phyloP scores from a whole-genome alignment of 2,113 vertebrate species.

The Clarias batrachus region DNA sequence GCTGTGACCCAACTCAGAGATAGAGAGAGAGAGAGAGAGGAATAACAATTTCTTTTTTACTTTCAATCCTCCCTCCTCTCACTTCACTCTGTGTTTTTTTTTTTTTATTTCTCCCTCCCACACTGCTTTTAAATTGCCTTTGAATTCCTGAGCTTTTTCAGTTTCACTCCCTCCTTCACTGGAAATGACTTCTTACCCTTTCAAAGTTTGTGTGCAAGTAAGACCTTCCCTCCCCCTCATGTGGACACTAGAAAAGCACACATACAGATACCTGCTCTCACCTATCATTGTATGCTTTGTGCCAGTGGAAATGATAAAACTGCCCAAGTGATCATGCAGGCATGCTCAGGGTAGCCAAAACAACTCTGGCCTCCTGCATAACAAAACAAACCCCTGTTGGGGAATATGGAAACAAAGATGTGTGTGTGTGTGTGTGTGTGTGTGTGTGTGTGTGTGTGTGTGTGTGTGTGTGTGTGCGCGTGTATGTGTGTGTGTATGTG shows the following conservation, averaged over 20 bases:
- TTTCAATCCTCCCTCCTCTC: constrained; percentile 74
- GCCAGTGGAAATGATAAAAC: constrained; percentile 14
- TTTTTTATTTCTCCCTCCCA: constrained; percentile 80
- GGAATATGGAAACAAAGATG: constrained; percentile 14
- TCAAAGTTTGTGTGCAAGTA: constrained; percentile 73
- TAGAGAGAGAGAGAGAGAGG: constrained; percentile 51
- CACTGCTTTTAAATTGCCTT: constrained; percentile 82
- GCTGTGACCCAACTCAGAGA: constrained; percentile 69
- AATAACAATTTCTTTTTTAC: constrained; percentile 76
- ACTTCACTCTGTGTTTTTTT: constrained; percentile 75
- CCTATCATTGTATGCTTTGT: neutral
- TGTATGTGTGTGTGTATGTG: neutral
- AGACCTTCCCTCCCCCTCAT: constrained; percentile 64
- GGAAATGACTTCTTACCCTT: constrained; percentile 78
- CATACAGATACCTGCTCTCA: constrained; percentile 12
- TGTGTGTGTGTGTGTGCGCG: constrained; percentile 31
- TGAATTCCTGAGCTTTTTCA: constrained; percentile 81
- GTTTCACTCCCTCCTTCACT: constrained; percentile 74
- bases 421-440: constrained; percentile 23
- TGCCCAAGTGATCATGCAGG: neutral
- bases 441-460: neutral
- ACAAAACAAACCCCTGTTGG: neutral
- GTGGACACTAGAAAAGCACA: constrained; percentile 24
- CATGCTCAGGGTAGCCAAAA: constrained; percentile 6
- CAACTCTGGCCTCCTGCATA: neutral